Evolutionary conservation across 2,888 invertebrate species (phyloP), one percentile per base, ranked within the genome.

Genomic region (Serrognathus titanus): DNA sequence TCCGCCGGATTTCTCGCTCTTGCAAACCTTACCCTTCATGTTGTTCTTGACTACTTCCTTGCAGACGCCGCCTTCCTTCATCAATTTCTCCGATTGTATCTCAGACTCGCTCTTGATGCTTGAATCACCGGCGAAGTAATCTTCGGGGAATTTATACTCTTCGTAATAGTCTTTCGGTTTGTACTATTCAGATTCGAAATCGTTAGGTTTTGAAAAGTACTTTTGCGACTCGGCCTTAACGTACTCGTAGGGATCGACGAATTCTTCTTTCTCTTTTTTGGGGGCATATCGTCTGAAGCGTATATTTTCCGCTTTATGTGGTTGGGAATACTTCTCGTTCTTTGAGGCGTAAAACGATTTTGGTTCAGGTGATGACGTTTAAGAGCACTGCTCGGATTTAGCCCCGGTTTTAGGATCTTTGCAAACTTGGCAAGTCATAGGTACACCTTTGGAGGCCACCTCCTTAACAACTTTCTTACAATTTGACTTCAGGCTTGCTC

Each of bases 1-100:
- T 31, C 87, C 90, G 45, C 89, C 89, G 1, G 86, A 87, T 71
- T 87, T 85, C 1, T 86, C 83, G 69, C 90, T 86, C 64, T 87
- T 85, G 69, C 92, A 93, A 1, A 89, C 81, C 61, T 83, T 83
- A 71, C 91, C 91, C 9, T 83, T 81, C 84, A 85, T 85, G 2
- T 85, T 85, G 61, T 86, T 84, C 66, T 81, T 85, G 48, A 81
- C 75, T 0, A 86, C 82, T 68, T 85, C 82, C 66, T 84, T 81
- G 64, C 90, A 90, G 59, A 83, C 83, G 11, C 83, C 82, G 59
- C 84, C 82, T 69, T 83, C 81, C 67, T 83, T 84, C 24, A 71
- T 63, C 37, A 85, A 73, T 76, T 84, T 83, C 38, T 84, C 82
- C 0, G 85, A 82, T 69, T 85, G 82, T 66, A 80, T 78, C 66